phyloP scores from a whole-genome alignment of 2,888 invertebrate genomes.

The Muscina levida region DNA sequence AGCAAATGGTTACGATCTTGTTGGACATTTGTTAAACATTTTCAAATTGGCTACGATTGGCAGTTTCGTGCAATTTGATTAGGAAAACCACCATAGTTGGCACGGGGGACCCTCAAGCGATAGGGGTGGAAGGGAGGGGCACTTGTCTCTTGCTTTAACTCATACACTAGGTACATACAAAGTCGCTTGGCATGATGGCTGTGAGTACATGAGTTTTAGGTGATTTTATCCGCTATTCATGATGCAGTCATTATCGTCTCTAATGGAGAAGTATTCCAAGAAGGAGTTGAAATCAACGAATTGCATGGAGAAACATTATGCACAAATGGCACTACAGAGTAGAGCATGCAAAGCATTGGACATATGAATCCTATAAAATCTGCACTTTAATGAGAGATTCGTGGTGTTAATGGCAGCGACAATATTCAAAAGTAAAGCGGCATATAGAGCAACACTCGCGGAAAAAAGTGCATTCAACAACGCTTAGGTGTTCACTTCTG shows the following conservation, averaged over 20 bases:
- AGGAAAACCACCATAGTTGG: neutral
- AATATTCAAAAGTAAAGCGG: neutral
- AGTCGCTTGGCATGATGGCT: too few species aligned
- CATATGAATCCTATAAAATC: constrained; percentile 10
- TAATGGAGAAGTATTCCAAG: constrained; percentile 44
- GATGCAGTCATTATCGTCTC: neutral
- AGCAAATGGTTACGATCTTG: neutral
- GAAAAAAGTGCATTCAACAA: constrained; percentile 3
- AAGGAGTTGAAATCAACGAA: constrained; percentile 1
- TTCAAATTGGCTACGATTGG: constrained; percentile 50
- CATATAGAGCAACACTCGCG: neutral
- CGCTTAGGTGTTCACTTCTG: too few species aligned
- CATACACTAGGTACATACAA: neutral
- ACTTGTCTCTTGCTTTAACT: too few species aligned
- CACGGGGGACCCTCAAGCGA: neutral
- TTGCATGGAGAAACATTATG: constrained; percentile 22
- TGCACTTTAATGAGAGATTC: constrained; percentile 19
- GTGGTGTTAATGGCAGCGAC: constrained; percentile 1
- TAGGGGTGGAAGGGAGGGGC: too few species aligned
- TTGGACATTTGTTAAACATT: constrained; percentile 34
- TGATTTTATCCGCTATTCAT: neutral
- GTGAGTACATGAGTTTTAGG: constrained; percentile 6
- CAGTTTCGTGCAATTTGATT: constrained; percentile 30
- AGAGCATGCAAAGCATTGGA: constrained; percentile 4
- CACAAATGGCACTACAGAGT: neutral